These are phyloP conservation scores for Laothoe populi DNA, from an alignment of 2,888 invertebrate genomes.

Conservation along the genomic window DNA sequence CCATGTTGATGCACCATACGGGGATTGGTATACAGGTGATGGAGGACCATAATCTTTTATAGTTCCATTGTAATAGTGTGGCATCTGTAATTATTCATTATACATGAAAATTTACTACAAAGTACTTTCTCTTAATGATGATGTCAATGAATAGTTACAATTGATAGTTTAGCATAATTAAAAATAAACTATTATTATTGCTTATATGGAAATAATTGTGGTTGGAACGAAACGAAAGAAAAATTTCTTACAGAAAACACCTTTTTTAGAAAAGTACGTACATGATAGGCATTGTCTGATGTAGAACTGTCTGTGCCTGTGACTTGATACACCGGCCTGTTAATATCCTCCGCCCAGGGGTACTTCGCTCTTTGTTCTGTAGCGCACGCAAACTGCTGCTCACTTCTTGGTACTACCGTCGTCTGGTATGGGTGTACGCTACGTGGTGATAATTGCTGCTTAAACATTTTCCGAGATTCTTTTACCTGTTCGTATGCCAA, in stretches of 20 bases:
- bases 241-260: neutral
- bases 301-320: constrained; percentile 80
- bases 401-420: constrained; percentile 76
- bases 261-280: constrained; percentile 43
- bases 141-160: too few species aligned
- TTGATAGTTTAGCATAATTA: too few species aligned
- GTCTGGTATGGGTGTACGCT: constrained; percentile 81
- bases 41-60: constrained; percentile 70
- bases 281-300: constrained; percentile 79
- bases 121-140: too few species aligned
- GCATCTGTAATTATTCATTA: constrained; percentile 60
- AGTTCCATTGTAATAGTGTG: constrained; percentile 69
- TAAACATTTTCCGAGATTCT: constrained; percentile 66
- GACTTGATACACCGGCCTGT: constrained; percentile 69
- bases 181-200: too few species aligned
- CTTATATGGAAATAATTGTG: too few species aligned
- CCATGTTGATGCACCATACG: constrained; percentile 75
- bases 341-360: constrained; percentile 77
- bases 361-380: constrained; percentile 77
- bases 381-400: constrained; percentile 74
- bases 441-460: constrained; percentile 75
- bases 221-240: too few species aligned
- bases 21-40: constrained; percentile 79
- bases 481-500: constrained; percentile 32
- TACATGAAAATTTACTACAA: too few species aligned